Conservation (phyloP, 2,888 invertebrate genomes). For the Calephelis perditalis region DNA sequence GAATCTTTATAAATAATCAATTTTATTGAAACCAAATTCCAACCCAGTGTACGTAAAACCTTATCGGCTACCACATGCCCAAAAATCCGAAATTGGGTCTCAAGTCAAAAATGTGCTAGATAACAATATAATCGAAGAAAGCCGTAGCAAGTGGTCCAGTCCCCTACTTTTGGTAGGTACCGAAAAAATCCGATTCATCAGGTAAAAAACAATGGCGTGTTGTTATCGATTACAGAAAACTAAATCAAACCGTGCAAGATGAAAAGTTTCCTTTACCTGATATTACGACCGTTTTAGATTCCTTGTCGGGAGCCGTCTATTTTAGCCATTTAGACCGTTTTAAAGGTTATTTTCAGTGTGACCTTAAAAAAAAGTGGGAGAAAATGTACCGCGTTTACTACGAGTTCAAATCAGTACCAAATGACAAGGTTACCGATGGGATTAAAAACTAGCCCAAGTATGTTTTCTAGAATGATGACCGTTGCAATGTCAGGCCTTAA, state of each 20-base stretch:
- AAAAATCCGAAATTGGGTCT: background rate
- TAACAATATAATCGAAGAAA: no score
- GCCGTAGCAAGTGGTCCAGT: no score
- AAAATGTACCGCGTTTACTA: slow-evolving; percentile 25
- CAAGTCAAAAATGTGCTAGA: background rate
- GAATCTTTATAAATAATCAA: background rate
- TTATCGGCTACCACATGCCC: background rate
- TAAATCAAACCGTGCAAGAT: background rate
- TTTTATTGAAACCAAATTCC: background rate
- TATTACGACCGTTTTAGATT: slow-evolving; percentile 3
- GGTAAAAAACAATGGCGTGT: background rate
- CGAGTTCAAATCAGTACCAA: slow-evolving; percentile 24
- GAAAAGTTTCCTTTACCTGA: background rate
- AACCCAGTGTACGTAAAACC: background rate
- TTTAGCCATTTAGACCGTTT: background rate
- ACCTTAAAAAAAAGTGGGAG: slow-evolving; percentile 15
- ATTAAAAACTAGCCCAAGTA: slow-evolving; percentile 16
- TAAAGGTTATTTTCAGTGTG: background rate
- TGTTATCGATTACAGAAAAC: background rate
- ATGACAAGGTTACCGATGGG: slow-evolving; percentile 22
- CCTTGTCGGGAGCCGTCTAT: background rate
- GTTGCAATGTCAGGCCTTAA: background rate
- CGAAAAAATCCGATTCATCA: background rate
- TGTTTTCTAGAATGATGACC: slow-evolving; percentile 19
- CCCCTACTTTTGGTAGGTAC: background rate